These are phyloP conservation scores for Malurus elegans DNA, from an alignment of 2,113 vertebrate species.

Conservation along the genomic window DNA sequence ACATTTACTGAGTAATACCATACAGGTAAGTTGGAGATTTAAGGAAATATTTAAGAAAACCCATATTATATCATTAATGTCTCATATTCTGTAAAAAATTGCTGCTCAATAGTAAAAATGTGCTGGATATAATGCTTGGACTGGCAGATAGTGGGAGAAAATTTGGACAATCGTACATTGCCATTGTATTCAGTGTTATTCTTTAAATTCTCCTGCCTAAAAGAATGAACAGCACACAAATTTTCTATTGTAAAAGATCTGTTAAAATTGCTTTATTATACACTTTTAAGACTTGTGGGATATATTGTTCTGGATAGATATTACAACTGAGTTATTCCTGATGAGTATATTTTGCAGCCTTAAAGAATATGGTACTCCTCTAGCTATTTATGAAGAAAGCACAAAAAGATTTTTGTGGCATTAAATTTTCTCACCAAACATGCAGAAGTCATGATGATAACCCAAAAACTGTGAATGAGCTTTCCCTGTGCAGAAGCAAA, in stretches of 20 bases:
- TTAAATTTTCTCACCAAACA: background rate
- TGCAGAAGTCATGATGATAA: background rate
- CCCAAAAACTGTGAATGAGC: background rate
- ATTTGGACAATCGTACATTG: background rate
- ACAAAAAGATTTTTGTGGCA: background rate
- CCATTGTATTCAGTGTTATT: background rate
- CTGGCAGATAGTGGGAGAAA: background rate
- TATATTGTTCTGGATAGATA: background rate
- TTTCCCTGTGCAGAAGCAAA: background rate
- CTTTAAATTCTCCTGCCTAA: background rate
- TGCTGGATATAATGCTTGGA: background rate
- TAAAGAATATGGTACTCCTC: background rate
- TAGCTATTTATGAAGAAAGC: background rate
- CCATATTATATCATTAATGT: background rate
- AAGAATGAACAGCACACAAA: background rate
- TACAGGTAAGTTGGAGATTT: background rate
- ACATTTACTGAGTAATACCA: background rate
- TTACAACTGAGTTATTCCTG: background rate
- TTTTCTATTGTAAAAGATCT: background rate
- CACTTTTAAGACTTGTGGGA: background rate
- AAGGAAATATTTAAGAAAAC: background rate
- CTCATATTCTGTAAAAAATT: background rate
- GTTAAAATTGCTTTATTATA: background rate
- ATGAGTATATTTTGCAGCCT: background rate
- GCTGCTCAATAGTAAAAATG: background rate